phyloP scores from a whole-genome alignment of 2,113 vertebrate genomes.

The Condylura cristata region DNA sequence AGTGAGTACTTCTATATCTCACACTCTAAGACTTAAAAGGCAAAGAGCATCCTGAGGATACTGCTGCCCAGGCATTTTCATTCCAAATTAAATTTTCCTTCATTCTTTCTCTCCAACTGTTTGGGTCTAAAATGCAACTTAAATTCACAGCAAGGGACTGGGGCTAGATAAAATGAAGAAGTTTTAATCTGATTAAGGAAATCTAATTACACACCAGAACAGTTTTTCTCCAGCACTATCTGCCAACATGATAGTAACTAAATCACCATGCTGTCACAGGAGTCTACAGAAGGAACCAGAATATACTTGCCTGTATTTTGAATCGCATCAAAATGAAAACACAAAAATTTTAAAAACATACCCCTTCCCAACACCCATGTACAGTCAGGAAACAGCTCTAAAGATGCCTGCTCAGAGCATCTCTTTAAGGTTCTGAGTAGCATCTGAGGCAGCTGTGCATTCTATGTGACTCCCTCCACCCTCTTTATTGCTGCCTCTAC shows the following conservation, averaged over 20 bases:
- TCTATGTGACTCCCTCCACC: background rate
- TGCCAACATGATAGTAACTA: background rate
- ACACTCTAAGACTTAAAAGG: background rate
- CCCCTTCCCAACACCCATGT: no score
- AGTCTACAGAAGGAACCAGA: background rate
- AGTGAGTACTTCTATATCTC: background rate
- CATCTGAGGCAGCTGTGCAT: background rate
- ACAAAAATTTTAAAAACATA: background rate
- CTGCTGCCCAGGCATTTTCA: background rate
- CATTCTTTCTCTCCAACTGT: background rate
- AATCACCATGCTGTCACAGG: background rate
- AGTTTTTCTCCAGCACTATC: background rate
- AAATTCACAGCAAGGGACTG: background rate
- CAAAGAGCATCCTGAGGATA: background rate
- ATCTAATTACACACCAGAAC: background rate
- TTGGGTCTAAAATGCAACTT: background rate
- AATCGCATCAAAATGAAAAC: background rate
- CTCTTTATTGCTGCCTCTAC: background rate
- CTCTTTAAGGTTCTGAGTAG: background rate
- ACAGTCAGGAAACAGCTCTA: background rate
- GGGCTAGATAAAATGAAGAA: background rate
- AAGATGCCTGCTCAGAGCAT: background rate
- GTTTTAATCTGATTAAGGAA: background rate
- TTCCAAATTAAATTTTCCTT: background rate
- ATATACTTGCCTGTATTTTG: background rate